Evolutionary conservation across 2,797 vertebrate genomes (phyloP), one percentile per base, ranked within the genome.

Genomic region (Typhlichthys subterraneus): DNA sequence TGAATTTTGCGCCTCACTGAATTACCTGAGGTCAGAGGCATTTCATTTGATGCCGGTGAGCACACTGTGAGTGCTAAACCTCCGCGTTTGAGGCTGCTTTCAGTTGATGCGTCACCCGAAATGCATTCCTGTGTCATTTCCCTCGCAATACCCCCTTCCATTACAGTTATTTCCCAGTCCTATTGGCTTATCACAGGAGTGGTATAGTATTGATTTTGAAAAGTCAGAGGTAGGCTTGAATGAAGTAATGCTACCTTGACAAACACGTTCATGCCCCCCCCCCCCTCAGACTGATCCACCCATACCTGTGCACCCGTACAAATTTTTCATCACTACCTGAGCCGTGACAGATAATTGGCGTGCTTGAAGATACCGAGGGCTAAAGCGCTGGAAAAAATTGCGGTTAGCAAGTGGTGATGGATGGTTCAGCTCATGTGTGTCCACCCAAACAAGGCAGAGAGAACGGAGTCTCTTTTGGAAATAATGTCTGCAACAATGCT

Each of bases 331-430:
- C 56, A 47, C 49, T 1, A 2, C 19, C 55, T 45, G n/a, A 45
- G 61, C 61, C 48, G 15, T 63, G 72, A 65, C 74, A 77, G 59
- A 67, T 63, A 33, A 64, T 69, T 70, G 72, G 73, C 76, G 77
- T 23, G 54, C 45, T 57, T 61, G 65, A 52, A 58, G 76, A 81
- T 55, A 62, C 12, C 57, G 29, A 0, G 31, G 45, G 45, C 69
- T 79, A 70, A 77, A 76, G 73, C 59, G 65, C 52, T 45, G 60
- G 53, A 61, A 45, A 14, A 45, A 55, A 57, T 38, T 5, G 45
- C 49, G 46, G 51, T 69, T 46, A 13, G 65, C 19, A 38, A 4
- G 65, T 53, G 6, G 49, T 83, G 83, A 88, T 78, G 76, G 75
- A 89, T 82, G 80, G 60, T 8, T 14, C 47, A 53, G 9, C 61